Conservation (phyloP, 2,888 invertebrate species). For the Agrotis ipsilon region DNA sequence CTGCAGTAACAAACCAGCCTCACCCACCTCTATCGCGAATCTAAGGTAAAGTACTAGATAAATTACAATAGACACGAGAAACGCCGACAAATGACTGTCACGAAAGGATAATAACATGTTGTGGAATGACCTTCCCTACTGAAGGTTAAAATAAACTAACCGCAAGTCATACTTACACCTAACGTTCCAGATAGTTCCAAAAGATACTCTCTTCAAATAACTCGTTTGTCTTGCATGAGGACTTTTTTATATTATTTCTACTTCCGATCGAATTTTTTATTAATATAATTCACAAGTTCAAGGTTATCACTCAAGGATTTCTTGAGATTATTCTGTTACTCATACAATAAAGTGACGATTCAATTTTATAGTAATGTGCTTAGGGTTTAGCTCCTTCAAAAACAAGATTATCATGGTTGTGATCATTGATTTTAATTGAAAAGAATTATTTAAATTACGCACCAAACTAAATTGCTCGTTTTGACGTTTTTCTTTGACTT, state of each 20-base stretch:
- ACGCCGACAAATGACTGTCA: constrained; percentile 8
- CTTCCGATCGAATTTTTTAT: constrained; percentile 17
- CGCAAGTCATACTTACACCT: constrained; percentile 52
- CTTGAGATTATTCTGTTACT: constrained; percentile 4
- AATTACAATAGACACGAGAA: constrained; percentile 9
- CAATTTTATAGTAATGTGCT: constrained; percentile 10
- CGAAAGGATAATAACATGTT: constrained; percentile 30
- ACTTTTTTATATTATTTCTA: background rate
- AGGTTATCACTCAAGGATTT: constrained; percentile 47
- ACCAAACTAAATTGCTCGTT: constrained; percentile 28
- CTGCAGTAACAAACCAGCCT: background rate
- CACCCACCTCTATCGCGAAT: constrained; percentile 13
- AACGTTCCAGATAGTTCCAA: constrained; percentile 12
- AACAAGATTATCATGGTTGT: constrained; percentile 34
- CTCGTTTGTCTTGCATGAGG: background rate
- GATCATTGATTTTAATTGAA: background rate
- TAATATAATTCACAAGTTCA: constrained; percentile 39
- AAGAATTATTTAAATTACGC: constrained; percentile 53
- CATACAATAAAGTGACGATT: constrained; percentile 24
- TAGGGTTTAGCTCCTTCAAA: constrained; percentile 5
- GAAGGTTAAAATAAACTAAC: constrained; percentile 54
- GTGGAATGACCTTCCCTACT: constrained; percentile 42
- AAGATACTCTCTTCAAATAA: constrained; percentile 11
- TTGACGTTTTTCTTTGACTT: constrained; percentile 32
- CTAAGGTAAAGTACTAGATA: constrained; percentile 3